phyloP scores from a whole-genome alignment of 2,113 vertebrate genomes.

The Pelusios castaneus region DNA sequence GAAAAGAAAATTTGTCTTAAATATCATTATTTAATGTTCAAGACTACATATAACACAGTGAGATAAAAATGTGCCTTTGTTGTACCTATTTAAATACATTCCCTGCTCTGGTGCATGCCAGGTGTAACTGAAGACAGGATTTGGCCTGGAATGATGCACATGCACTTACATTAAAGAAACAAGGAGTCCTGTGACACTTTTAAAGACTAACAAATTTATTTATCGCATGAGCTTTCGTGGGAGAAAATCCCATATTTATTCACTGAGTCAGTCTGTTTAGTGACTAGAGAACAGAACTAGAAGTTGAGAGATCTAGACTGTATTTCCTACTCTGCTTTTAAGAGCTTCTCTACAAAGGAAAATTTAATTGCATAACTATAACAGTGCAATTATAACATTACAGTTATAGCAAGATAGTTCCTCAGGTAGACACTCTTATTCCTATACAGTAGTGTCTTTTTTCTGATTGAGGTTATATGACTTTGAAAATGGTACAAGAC shows the following conservation, averaged over 20 bases:
- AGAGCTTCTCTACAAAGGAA: not conserved
- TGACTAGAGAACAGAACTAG: not conserved
- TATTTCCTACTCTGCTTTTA: not conserved
- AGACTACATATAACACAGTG: not conserved
- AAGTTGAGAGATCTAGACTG: not conserved
- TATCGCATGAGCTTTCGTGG: too few species aligned
- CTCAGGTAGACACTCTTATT: not conserved
- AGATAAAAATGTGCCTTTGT: not conserved
- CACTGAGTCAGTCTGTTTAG: not conserved
- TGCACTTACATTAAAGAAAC: not conserved
- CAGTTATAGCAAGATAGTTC: not conserved
- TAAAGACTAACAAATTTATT: too few species aligned
- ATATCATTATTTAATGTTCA: not conserved
- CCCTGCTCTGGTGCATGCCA: not conserved
- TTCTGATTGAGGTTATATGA: not conserved
- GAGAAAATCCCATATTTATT: too few species aligned
- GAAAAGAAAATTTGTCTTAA: not conserved
- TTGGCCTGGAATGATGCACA: not conserved
- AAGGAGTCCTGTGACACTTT: too few species aligned
- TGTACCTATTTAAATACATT: not conserved
- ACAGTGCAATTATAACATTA: not conserved
- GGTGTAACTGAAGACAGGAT: not conserved
- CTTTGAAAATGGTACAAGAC: not conserved
- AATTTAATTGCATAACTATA: not conserved
- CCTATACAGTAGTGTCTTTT: not conserved